These are phyloP conservation scores for Calonectris borealis DNA, from an alignment of 2,113 vertebrate species.

Conservation along the genomic window DNA sequence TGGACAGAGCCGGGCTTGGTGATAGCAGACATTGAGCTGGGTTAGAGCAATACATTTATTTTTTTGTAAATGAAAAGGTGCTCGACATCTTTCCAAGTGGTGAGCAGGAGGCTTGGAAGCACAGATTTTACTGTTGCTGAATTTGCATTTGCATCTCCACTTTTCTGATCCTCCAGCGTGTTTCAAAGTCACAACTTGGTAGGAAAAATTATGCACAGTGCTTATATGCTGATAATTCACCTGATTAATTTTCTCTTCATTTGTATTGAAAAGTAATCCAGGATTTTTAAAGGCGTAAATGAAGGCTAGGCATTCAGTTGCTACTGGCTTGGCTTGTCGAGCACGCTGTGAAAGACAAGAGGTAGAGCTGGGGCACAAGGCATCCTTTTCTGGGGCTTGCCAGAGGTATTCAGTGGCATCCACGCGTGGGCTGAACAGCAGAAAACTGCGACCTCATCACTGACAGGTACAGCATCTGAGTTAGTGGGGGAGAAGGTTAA, in stretches of 20 bases:
- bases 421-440: accelerated
- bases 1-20: background rate
- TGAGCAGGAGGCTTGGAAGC: background rate
- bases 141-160: background rate
- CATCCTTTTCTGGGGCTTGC: background rate
- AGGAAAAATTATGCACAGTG: background rate
- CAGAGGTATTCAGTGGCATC: too few relatives aligned
- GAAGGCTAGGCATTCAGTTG: background rate
- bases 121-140: background rate
- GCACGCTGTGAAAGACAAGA: background rate
- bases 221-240: background rate
- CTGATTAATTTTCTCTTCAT: background rate
- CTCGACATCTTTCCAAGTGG: background rate
- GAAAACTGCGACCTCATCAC: background rate
- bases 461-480: background rate
- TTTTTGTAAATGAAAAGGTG: background rate
- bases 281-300: background rate
- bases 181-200: background rate
- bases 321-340: background rate
- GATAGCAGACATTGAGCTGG: background rate
- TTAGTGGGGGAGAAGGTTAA: background rate
- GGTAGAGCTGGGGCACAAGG: background rate
- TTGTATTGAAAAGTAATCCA: background rate
- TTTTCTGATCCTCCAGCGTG: background rate
- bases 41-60: background rate